Base-by-base conservation (phyloP, 2,888 invertebrate genomes). In the Venusia cambrica region DNA sequence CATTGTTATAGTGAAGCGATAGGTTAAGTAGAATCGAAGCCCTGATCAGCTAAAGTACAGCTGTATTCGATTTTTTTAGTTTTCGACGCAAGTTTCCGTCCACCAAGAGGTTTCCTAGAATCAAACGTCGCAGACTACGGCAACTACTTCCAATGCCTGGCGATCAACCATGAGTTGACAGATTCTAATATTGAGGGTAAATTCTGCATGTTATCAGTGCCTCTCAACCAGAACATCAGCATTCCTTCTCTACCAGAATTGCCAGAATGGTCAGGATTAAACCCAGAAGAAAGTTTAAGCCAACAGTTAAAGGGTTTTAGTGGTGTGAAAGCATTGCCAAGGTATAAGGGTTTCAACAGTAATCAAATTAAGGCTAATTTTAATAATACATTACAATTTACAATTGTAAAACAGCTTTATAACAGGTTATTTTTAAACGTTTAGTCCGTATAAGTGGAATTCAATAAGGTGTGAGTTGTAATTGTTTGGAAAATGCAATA, bases 101-200 rank as follows among this genome's bases (percentile, higher is more conserved):
- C 56, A 3, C 78, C 78, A n/a, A 63, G 64, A 36, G 73, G 77
- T 7, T 38, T 78, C 5, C 22, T 64, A 2, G 50, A 51, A 15
- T 74, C 67, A 1, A 74, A 73, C 22, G 34, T 62, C 0, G 20
- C 54, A 2, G 75, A 75, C 24, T 49, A 69, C 15, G 78, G 78
- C 0, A 72, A 68, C 31, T 78, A 71, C 25, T 48, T 51, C 24
- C 73, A 75, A 54, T 78, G 78, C 45, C 45, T 77, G n/a, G 49
- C 30, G 0, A 74, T 77, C 22, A 47, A 47, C n/a, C 32, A 59
- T 37, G 37, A 46, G 11, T 47, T 53, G n/a, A 47, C 57, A 9
- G 46, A 48, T 8, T 64, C 60, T 5, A 39, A 49, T 0, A 57
- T 78, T 4, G 56, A 69, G 46, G 79, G 79, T 4, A 79, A 79